Percentiles rank a stretch among this genome's conserved stretches.
phyloP scores from a whole-genome alignment of 2,113 vertebrate genomes.

The Scalopus aquaticus region DNA sequence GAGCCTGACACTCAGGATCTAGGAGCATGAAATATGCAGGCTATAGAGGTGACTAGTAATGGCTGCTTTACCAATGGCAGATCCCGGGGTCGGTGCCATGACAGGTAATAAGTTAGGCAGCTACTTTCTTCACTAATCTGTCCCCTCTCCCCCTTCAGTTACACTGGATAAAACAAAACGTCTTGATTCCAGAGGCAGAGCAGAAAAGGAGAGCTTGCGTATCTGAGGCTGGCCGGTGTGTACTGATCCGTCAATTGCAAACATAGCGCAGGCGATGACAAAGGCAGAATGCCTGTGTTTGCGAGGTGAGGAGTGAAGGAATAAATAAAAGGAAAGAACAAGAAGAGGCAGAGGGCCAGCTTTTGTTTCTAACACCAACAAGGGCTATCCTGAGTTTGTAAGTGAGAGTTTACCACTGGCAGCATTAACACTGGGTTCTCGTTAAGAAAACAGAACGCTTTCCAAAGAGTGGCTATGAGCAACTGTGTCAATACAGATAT shows the following conservation, averaged over 20 bases:
- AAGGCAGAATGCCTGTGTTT: constrained; percentile 8
- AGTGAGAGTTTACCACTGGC: constrained; percentile 15
- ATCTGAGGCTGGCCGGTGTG: not conserved
- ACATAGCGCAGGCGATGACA: not conserved
- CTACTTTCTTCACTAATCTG: not conserved
- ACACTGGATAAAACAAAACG: fast-evolving
- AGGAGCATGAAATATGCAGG: fast-evolving
- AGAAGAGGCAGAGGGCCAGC: not conserved
- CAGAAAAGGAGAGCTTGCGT: fast-evolving
- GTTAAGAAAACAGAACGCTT: constrained; percentile 64
- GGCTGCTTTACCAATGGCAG: not conserved
- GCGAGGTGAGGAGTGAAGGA: constrained; percentile 46
- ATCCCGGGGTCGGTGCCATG: not conserved
- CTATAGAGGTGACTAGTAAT: fast-evolving
- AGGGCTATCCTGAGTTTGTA: constrained; percentile 31
- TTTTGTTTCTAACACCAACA: constrained; percentile 40
- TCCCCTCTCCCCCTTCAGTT: not conserved
- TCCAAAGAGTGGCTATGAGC: constrained; percentile 57
- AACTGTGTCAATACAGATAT: constrained; percentile 72
- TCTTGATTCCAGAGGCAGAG: not conserved
- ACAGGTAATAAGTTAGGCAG: not conserved
- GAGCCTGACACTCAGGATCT: not conserved
- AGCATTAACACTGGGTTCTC: constrained; percentile 23
- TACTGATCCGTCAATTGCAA: not conserved
- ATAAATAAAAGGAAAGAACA: constrained; percentile 13